Evolutionary conservation across 2,113 vertebrate species (phyloP), one percentile per base, ranked within the genome.

Genomic region (Hippoglossus stenolepis): DNA sequence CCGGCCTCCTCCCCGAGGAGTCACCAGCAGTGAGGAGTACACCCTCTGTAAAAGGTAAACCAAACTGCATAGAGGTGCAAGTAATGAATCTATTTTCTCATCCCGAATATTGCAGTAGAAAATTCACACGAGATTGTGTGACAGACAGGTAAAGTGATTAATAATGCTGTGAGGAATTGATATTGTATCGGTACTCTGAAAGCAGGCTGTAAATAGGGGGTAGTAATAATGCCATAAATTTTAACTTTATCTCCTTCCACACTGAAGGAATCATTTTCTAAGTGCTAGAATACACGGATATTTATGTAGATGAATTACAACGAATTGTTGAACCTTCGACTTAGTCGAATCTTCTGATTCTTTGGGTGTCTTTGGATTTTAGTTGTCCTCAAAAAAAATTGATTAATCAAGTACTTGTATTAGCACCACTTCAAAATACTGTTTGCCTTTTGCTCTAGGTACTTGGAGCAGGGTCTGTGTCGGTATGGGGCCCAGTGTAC

Each of bases 1-100:
- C 93, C 95, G 98, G 12, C 97, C 98, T 75, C 98, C 98, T 68
- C 98, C 98, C 64, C 86, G 98, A 90, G 98, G 98, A 74, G 96
- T 99, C 90, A 99, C 97, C 62, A 98, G 98, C 94, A 99, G 98
- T 62, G 98, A 99, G 89, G 98, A 99, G 62, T 99, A 99, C 87
- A 99, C 97, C 0, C 93, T 99, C 77, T 99, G 98, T 93, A 98
- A 98, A 96, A 98, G 97, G 97, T 98, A 96, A 79, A 7, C 2
- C 56, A 47, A 31, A 56, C 61, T 65, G 3, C 35, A 68, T 11
- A 40, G 20, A 24, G 14, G 7, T 38, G 4, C 40, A n/a, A 63
- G 13, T 12, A 12, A 31, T 8, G 11, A 58, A 21, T 6, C 18
- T 5, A 49, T 49, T 49, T 49, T 43, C 15, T 49, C 13, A 18